Base-by-base conservation (phyloP, 2,113 vertebrate species). In the Bambusicola thoracicus region DNA sequence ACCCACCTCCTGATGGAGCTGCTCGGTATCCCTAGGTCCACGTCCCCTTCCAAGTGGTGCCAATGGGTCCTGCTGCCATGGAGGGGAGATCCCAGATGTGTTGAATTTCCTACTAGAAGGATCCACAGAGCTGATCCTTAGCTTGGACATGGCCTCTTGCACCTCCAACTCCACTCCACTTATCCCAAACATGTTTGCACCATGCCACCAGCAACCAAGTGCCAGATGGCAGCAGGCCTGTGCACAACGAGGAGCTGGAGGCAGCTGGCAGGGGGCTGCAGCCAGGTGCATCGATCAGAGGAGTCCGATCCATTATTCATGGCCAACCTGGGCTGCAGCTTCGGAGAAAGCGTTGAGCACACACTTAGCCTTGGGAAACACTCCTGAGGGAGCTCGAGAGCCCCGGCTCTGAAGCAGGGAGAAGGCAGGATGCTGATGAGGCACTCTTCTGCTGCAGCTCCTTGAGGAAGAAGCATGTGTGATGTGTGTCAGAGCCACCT, bases 221-320 rank as follows among this genome's bases (percentile, higher is more conserved):
- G 46, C 76, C 55, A 34, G 32, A 46, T 1, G 2, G 11, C 10
- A 2, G 18, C 1, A 0, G 55, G 63, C 55, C 81, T 89, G 76
- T 69, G 84, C 81, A 76, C 87, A 79, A 61, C 55, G 67, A 87
- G 66, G 53, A 75, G 0, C 51, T 70, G 80, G 48, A 48, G 58
- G 36, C 55, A 89, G 84, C 91, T 85, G 87, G 48, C 0, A 66
- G 49, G 69, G 72, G 16, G 4, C 77, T 61, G 18, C 74, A 0
- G 43, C 36, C 0, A 49, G 72, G 85, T 49, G 0, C 75, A 92
- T 91, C 0, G 68, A 94, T 90, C 9, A 3, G 75, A 82, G 29
- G 27, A 67, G 41, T 32, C 53, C 2, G 2, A 83, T 96, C n/a
- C 87, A 88, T 95, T 90, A 95, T 97, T 95, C 93, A 95, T 86